Percentiles rank a stretch among this genome's conserved stretches.
Evolutionary conservation across 2,797 vertebrate species (phyloP).

Genomic region (Silurus aristotelis): DNA sequence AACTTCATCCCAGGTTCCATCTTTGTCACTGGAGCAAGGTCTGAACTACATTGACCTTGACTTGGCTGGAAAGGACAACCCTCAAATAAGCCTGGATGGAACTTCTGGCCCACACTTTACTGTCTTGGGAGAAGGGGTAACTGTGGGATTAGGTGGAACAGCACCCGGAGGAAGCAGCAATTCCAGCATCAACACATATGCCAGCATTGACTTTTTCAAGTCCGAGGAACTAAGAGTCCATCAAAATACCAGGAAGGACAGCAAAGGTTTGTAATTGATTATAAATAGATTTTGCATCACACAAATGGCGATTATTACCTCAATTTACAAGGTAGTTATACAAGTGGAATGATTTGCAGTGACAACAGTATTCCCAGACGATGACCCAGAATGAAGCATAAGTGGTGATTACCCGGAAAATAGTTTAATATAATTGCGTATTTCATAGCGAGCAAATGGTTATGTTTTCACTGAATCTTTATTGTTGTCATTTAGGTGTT

Average conservation of each 20-base stretch:
- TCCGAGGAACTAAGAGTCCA: constrained; percentile 75
- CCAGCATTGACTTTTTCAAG: constrained; percentile 84
- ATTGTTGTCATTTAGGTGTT: not conserved
- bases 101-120: constrained; percentile 64
- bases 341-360: not conserved
- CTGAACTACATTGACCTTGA: constrained; percentile 87
- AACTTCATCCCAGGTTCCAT: constrained; percentile 64
- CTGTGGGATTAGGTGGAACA: constrained; percentile 53
- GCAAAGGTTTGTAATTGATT: constrained; percentile 65
- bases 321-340: not conserved
- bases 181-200: constrained; percentile 74
- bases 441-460: not conserved
- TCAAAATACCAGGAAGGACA: constrained; percentile 73
- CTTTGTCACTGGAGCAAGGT: constrained; percentile 68
- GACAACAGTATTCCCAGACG: not conserved
- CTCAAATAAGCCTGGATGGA: constrained; percentile 68
- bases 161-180: constrained; percentile 62
- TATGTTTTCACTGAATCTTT: not conserved
- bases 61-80: constrained; percentile 69
- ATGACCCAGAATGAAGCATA: not conserved
- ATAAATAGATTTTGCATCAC: not conserved
- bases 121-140: constrained; percentile 52
- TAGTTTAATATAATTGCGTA: not conserved
- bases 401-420: not conserved
- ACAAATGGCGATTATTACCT: not conserved